Evolutionary conservation across 2,888 invertebrate species (phyloP).

Genomic region (Hedya salicella): DNA sequence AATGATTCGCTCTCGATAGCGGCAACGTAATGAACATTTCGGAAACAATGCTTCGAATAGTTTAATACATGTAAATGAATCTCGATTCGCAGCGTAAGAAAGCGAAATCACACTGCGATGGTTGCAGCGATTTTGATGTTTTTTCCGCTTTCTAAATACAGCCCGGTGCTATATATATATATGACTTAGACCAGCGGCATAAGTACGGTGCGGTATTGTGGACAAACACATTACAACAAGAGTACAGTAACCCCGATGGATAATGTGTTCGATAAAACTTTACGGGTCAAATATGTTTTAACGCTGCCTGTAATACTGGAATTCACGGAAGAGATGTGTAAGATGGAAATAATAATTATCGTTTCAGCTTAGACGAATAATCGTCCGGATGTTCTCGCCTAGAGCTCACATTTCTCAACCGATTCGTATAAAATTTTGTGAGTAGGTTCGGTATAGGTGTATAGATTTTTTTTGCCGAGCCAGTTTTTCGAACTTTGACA

Average conservation of each 20-base stretch:
- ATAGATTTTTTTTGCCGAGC: too few species aligned
- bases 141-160: constrained; percentile 81
- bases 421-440: too few species aligned
- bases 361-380: too few species aligned
- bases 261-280: neutral
- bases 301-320: neutral
- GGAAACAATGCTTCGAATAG: constrained; percentile 50
- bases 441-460: too few species aligned
- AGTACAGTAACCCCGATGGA: constrained; percentile 11
- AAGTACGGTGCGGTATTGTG: constrained; percentile 22
- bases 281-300: neutral
- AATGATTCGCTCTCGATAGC: constrained; percentile 43
- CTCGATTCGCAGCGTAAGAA: constrained; percentile 59
- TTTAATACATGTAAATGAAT: constrained; percentile 66
- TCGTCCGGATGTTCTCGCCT: too few species aligned
- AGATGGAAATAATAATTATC: too few species aligned
- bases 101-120: constrained; percentile 72
- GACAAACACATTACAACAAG: constrained; percentile 8
- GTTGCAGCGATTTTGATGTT: constrained; percentile 69
- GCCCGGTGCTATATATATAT: constrained; percentile 53
- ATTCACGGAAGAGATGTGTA: too few species aligned
- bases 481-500: too few species aligned
- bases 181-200: constrained; percentile 35
- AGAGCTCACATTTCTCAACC: too few species aligned
- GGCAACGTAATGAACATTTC: constrained; percentile 36